These are phyloP conservation scores for Lerista edwardsae DNA, from an alignment of 2,797 vertebrate species.

Conservation along the genomic window DNA sequence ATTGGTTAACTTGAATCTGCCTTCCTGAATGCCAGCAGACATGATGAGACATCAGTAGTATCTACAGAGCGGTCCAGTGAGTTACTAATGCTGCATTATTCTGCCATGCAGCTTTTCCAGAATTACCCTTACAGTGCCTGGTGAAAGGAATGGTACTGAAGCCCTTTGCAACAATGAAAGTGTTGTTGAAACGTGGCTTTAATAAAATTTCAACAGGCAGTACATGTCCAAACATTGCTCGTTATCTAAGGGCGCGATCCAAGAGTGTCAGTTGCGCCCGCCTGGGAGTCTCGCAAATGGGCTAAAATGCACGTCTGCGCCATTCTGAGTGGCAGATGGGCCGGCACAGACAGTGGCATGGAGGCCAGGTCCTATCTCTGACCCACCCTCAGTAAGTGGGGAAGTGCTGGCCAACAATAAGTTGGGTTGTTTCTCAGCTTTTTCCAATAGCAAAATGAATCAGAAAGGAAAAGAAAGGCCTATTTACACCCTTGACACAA, in stretches of 20 bases:
- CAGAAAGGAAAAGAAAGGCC: too few species aligned
- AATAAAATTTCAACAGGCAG: neutral
- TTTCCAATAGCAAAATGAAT: too few species aligned
- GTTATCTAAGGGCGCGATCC: too few species aligned
- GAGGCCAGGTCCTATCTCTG: too few species aligned
- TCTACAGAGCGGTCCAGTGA: neutral
- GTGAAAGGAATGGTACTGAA: neutral
- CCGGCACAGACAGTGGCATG: too few species aligned
- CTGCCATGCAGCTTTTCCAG: neutral
- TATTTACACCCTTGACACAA: too few species aligned
- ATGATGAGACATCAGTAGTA: neutral
- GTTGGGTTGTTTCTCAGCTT: too few species aligned
- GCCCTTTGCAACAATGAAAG: neutral
- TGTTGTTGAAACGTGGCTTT: neutral
- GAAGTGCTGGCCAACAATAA: too few species aligned
- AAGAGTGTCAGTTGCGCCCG: neutral
- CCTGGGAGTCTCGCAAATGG: too few species aligned
- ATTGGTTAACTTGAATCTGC: neutral
- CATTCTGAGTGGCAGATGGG: too few species aligned
- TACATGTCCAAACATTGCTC: neutral
- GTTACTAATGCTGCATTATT: neutral
- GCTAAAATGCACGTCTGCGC: too few species aligned
- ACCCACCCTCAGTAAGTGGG: too few species aligned
- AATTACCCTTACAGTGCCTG: neutral
- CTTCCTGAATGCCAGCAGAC: neutral